Evolutionary conservation across 2,113 vertebrate species (phyloP), one percentile per base, ranked within the genome.

Genomic region (Empidonax traillii): DNA sequence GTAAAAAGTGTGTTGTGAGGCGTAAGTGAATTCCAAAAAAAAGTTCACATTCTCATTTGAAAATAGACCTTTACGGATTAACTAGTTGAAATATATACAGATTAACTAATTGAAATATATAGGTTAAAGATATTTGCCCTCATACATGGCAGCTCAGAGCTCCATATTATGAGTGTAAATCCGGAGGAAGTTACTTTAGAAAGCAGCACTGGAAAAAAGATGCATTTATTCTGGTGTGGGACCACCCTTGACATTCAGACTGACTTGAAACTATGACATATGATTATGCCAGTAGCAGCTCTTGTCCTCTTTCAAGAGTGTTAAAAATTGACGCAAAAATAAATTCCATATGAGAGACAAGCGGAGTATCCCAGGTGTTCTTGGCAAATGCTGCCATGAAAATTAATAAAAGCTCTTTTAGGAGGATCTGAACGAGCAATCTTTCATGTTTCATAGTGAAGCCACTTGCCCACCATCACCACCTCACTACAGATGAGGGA

Each of bases 341-440:
- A 91, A 89, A 95, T 85, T 81, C 73, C 59, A 90, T 82, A 75
- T 86, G 56, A 92, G 43, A 90, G 52, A 93, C 41, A 93, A 94
- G 79, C 95, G 80, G 91, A 93, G 46, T 78, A 93, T 78, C 55
- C 72, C 97, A 97, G 96, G 92, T 97, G 94, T 77, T 94, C 80
- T 53, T 86, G 76, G 81, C 23, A 90, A 90, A 84, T 2, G 52
- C n/a, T 68, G 46, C 84, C 87, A 96, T 62, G 53, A 78, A 96
- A 97, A 95, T 79, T 44, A 82, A 91, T 81, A 86, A 95, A 96
- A 86, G 68, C 43, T 51, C 14, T 91, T 59, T 94, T 80, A 61
- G 78, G 56, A 90, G 23, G 15, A 81, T 84, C 56, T 94, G 94
- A 93, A 93, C 58, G 4, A 96, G 79, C 75, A 89, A 93, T 97